A percentile compares a stretch with the other conserved stretches of the same genome.
These are phyloP conservation scores for Trypoxylon attenuatum DNA, from an alignment of 2,888 invertebrate species.

Conservation along the genomic window DNA sequence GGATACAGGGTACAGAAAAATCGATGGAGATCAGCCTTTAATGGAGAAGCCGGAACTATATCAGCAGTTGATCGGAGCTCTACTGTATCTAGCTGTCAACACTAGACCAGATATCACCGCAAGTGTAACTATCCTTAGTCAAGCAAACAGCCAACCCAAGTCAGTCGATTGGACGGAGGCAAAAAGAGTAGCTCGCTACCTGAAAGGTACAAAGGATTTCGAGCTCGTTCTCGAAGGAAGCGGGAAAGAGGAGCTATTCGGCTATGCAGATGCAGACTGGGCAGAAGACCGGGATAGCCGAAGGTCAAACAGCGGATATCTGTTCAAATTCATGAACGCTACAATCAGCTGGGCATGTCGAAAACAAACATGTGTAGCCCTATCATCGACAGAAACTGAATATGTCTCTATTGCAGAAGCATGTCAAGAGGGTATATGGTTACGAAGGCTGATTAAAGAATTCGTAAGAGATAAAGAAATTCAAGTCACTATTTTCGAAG, in stretches of 20 bases:
- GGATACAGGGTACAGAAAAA: not conserved
- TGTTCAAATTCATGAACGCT: slow-evolving; percentile 41
- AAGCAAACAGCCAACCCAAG: not conserved
- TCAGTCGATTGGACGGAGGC: not conserved
- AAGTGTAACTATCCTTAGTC: not conserved
- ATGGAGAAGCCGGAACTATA: not conserved
- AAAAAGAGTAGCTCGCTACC: not conserved
- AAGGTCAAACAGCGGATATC: slow-evolving; percentile 61
- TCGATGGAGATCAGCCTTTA: not conserved
- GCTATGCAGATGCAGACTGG: slow-evolving; percentile 65
- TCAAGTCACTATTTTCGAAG: not conserved
- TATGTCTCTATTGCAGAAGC: slow-evolving; percentile 19
- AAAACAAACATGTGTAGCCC: slow-evolving; percentile 55
- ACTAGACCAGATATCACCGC: not conserved
- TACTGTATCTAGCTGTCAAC: not conserved
- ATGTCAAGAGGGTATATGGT: slow-evolving; percentile 5
- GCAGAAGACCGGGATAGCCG: slow-evolving; percentile 52
- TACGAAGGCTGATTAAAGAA: not conserved
- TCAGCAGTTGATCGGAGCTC: not conserved
- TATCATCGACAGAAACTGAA: slow-evolving; percentile 50
- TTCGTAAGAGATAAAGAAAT: not conserved
- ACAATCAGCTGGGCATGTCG: slow-evolving; percentile 56
- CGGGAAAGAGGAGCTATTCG: slow-evolving; percentile 1
- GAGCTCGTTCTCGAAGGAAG: not conserved
- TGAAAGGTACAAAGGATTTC: not conserved